These are phyloP conservation scores for Temnothorax rugatulus DNA, from an alignment of 2,888 invertebrate genomes.

Conservation along the genomic window DNA sequence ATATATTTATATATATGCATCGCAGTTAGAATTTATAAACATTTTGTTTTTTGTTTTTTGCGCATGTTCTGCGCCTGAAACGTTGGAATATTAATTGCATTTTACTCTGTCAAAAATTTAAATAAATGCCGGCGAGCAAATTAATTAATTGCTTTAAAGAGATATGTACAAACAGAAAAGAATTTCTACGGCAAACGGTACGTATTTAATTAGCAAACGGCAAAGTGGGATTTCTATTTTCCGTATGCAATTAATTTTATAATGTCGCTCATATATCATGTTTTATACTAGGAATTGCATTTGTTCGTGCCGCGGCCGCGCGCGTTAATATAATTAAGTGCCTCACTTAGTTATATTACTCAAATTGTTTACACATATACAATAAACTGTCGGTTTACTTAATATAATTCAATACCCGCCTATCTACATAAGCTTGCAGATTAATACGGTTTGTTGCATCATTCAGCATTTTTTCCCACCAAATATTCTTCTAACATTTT, in stretches of 20 bases:
- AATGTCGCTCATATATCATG: slow-evolving; percentile 36
- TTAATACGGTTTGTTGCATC: neutral
- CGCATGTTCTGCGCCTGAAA: neutral
- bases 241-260: slow-evolving; percentile 52
- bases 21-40: neutral
- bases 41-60: neutral
- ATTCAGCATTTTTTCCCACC: neutral
- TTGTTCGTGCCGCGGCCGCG: neutral
- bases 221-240: slow-evolving; percentile 43
- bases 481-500: neutral
- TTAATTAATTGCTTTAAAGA: slow-evolving; percentile 42
- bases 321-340: slow-evolving; percentile 47
- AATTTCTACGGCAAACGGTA: neutral
- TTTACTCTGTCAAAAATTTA: slow-evolving; percentile 6
- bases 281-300: slow-evolving; percentile 43
- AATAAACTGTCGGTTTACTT: slow-evolving; percentile 36
- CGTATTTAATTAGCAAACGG: slow-evolving; percentile 48
- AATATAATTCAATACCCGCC: slow-evolving; percentile 9
- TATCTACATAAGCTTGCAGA: neutral
- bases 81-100: neutral
- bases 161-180: neutral
- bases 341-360: slow-evolving; percentile 37
- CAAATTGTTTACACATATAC: slow-evolving; percentile 40
- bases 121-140: slow-evolving; percentile 3
- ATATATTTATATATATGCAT: neutral